Base-by-base conservation (phyloP, 2,888 invertebrate genomes). In the Acronicta aceris region DNA sequence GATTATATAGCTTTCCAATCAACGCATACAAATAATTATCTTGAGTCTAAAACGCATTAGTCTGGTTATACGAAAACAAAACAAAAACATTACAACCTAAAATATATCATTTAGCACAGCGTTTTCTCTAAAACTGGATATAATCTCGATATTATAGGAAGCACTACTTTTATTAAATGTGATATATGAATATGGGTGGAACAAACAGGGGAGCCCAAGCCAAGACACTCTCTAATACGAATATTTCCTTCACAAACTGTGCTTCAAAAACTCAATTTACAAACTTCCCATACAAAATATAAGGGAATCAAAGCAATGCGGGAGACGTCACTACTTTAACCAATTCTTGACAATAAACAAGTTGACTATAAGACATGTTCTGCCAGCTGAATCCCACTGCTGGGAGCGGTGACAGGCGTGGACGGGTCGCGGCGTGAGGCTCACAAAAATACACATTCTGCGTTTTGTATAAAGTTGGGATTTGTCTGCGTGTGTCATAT, bases 341-440 rank as follows among this genome's bases (percentile, higher is more conserved):
- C 84, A 86, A 86, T 86, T 83, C 81, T 78, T 82, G 85, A 88
- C 87, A 86, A 76, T 78, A 89, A 89, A 89, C 86, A 88, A 87
- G 83, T 85, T 82, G 83, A 81, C 78, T 86, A 67, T 78, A 83
- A 81, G 84, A 85, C 84, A 85, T 85, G 81, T 82, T 83, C 81
- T 76, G 81, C 82, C 78, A 75, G 73, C 67, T 69, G 82, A 81
- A 81, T 82, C 82, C 83, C 84, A 82, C 86, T 76, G 75, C 82
- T 82, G 85, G 85, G 86, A 84, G 79, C 76, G 67, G 62, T 79
- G 79, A 83, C 84, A 80, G 77, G 70, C 80, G 74, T 76, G 68
- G 73, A 69, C 68, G 68, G 71, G 68, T 41, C 36, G 56, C 55
- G 67, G 71, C 21, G 41, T 38, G 45, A 58, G 36, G 16, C 58